These are phyloP conservation scores for Halcyon badia DNA, from an alignment of 2,797 vertebrate genomes.

Conservation along the genomic window DNA sequence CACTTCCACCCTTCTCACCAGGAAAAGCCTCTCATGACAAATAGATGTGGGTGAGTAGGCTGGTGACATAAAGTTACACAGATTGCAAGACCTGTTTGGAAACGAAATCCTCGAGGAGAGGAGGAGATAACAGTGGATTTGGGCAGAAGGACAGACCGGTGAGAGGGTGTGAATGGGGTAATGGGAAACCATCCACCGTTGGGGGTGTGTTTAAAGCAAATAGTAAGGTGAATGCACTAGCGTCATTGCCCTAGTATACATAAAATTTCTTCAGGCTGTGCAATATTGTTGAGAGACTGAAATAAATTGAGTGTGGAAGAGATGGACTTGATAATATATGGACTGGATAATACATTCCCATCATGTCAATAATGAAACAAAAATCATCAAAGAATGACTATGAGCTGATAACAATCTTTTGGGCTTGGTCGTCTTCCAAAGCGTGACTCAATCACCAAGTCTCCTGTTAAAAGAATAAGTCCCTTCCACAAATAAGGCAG, in stretches of 20 bases:
- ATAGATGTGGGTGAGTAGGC: not conserved
- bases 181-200: not conserved
- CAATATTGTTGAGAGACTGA: not conserved
- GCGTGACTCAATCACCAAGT: rapidly evolving
- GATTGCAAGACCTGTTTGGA: not conserved
- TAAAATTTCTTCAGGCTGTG: not conserved
- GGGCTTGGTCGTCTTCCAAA: not conserved
- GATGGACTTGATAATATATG: not conserved
- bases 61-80: not conserved
- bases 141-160: not conserved
- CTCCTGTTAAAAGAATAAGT: not conserved
- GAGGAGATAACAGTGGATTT: not conserved
- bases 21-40: not conserved
- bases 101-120: not conserved
- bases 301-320: not conserved
- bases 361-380: not conserved
- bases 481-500: not conserved
- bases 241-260: not conserved
- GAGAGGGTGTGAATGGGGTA: rapidly evolving
- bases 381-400: not conserved
- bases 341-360: not conserved
- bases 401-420: not conserved
- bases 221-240: not conserved
- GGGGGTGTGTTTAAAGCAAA: not conserved
- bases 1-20: not conserved